Evolutionary conservation across 2,797 vertebrate species (phyloP), one percentile per base, ranked within the genome.

Genomic region (Muscicapa striata): DNA sequence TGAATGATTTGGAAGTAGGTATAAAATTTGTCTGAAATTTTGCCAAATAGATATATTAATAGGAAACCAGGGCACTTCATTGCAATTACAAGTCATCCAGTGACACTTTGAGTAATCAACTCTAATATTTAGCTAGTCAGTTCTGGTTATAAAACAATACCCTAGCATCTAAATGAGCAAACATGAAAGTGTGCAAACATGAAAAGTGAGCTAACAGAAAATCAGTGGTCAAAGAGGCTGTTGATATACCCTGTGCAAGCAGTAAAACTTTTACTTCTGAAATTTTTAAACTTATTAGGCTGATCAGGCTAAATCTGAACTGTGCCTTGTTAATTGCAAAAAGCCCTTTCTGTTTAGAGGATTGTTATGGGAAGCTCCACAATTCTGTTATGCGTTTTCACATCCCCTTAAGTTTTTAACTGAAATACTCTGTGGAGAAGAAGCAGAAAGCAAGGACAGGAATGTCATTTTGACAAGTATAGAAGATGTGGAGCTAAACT

Each of bases 381-480:
- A 30, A 11, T 86, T 83, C 57, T 67, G 26, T 89, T 83, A 84
- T 1, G 5, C 64, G 34, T 32, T 87, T 89, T 95, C 92, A 79
- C 46, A 58, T 48, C 80, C 3, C 30, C n/a, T 76, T 40, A 77
- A 79, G 68, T 86, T 92, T 83, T 94, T 54, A 90, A 66, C 68
- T 85, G 87, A 84, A 73, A 69, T 89, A 73, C 32, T 87, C 6
- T 29, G 14, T 79, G 87, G 85, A 89, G 67, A 91, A 79, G 64
- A 57, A 91, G 62, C 27, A 70, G 38, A 48, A 93, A 55, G 45
- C 59, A 90, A 57, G 81, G 78, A 48, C 59, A 93, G 80, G 66
- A 97, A 95, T 85, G 51, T 8, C 74, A 38, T 90, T 96, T 93
- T 88, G 62, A 74, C 55, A 78, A 61, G 41, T 86, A 55, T 23